Evolutionary conservation across 2,113 vertebrate species (phyloP).

Genomic region (Anolis carolinensis): DNA sequence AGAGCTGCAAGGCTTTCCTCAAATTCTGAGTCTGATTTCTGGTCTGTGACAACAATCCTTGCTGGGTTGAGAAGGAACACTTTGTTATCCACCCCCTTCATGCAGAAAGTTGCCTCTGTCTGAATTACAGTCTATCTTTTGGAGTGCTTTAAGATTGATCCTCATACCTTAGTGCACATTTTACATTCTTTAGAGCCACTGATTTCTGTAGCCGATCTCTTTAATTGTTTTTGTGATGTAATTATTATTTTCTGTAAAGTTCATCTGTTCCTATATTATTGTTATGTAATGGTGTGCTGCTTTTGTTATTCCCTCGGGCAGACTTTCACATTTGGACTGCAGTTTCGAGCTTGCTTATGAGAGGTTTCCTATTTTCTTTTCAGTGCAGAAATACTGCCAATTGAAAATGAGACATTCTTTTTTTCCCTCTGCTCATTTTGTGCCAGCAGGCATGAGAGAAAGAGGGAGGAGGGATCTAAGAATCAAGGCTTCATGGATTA

Average conservation of each 20-base stretch:
- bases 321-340: slow-evolving; percentile 37
- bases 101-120: background rate
- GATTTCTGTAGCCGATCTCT: background rate
- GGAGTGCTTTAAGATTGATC: background rate
- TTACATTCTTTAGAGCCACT: background rate
- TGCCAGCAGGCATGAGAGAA: background rate
- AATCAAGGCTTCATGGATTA: background rate
- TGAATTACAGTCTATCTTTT: background rate
- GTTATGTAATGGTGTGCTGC: background rate
- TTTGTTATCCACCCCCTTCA: background rate
- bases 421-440: background rate
- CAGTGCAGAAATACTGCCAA: background rate
- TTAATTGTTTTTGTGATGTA: slow-evolving; percentile 11
- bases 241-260: slow-evolving; percentile 48
- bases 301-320: slow-evolving; percentile 24
- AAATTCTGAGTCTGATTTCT: no score
- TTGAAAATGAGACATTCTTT: background rate
- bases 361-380: background rate
- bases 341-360: slow-evolving; percentile 38
- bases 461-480: slow-evolving; percentile 14
- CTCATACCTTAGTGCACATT: background rate
- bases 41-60: no score
- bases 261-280: slow-evolving; percentile 35
- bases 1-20: no score
- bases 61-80: background rate